Base-by-base conservation (phyloP, 2,888 invertebrate species). In the Alsophila aescularia region DNA sequence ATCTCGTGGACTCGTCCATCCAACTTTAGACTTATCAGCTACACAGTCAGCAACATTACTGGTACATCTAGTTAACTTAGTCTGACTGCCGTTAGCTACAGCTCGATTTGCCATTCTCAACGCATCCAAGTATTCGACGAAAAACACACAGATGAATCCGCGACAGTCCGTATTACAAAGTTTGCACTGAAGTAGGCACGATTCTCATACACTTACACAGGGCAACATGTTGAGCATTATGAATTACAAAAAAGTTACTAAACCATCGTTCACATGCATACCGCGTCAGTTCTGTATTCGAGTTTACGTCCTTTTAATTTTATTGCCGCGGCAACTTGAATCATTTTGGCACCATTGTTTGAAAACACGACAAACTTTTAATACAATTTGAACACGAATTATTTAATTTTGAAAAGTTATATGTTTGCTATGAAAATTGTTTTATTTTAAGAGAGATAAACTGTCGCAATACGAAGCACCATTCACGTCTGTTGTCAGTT, bases 401-500 rank as follows among this genome's bases (percentile, higher is more conserved):
- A 62, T 43, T 59, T 49, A 18, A 40, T 51, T 10, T 40, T 15
- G 13, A 9, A 36, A 42, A 31, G 13, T 53, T 13, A n/a, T 40
- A 35, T 48, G 13, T 40, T 41, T 48, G 2, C 4, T 14, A 44
- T 31, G 24, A 51, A n/a, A 54, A 58, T 14, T 18, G 32, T 35
- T 32, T 34, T 71, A 69, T 73, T 79, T 70, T 73, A 73, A 77
- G 77, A 73, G 71, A 79, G 79, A 78, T 75, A 75, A 78, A 80
- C 78, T 77, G 82, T 82, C 77, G 81, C 84, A 83, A 83, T 82
- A 81, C 79, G 84, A 85, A 81, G 84, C 87, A 84, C 79, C 83
- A 82, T 81, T 88, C 87, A 85, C 89, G 87, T 84, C 88, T 85
- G 88, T 59, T 86, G 87, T 87, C 87, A 81, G 84, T 90, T 90